Evolutionary conservation across 2,888 invertebrate genomes (phyloP).

Genomic region (Thera britannica): DNA sequence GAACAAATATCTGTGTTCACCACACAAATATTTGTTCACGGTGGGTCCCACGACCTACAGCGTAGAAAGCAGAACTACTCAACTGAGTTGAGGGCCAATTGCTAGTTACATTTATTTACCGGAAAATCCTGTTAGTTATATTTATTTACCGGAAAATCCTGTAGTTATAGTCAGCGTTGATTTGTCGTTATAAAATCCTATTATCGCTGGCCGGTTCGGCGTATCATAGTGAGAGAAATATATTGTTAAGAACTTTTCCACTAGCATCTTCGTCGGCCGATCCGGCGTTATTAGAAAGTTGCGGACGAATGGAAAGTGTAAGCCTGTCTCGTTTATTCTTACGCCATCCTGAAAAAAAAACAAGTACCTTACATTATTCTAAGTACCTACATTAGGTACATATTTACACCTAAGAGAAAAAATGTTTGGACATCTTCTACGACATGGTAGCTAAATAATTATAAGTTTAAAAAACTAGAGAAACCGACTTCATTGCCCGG

Average conservation of each 20-base stretch:
- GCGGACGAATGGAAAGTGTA: constrained; percentile 62
- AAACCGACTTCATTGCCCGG: no score
- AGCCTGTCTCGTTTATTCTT: constrained; percentile 60
- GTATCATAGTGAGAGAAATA: constrained; percentile 70
- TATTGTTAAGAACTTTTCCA: constrained; percentile 68
- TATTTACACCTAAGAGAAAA: no score
- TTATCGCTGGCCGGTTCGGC: constrained; percentile 45
- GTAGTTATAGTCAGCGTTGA: constrained; percentile 43
- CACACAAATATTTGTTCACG: no score
- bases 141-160: constrained; percentile 21
- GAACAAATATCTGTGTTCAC: no score
- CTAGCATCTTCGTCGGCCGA: constrained; percentile 59
- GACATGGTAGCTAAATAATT: no score
- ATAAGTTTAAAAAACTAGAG: no score
- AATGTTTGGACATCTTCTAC: no score
- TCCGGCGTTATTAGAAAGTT: constrained; percentile 59
- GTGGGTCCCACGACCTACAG: no score
- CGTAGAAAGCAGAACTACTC: no score
- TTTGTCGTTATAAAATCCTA: constrained; percentile 55
- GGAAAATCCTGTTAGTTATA: constrained; percentile 21
- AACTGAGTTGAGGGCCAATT: no score
- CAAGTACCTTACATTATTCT: not conserved
- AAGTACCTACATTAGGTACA: no score
- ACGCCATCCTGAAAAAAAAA: constrained; percentile 70
- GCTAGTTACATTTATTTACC: not conserved